A percentile compares a stretch with the other conserved stretches of the same genome.
Evolutionary conservation across 2,888 invertebrate species (phyloP).

Genomic region (Hyppa rectilinea): DNA sequence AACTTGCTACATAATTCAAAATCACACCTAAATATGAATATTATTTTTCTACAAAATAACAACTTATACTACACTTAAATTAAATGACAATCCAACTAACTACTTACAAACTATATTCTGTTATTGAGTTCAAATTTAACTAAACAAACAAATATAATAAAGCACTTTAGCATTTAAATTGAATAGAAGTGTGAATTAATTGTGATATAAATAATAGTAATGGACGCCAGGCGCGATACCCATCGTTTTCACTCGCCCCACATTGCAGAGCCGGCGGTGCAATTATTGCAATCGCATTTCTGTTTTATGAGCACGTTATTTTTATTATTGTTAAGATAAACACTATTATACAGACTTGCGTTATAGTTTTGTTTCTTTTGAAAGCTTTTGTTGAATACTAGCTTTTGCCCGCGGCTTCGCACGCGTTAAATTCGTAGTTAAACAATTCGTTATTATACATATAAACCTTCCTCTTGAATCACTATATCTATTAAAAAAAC

Average conservation of each 20-base stretch:
- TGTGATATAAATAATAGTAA: slow-evolving; percentile 38
- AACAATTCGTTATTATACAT: too few relatives aligned
- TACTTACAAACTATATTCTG: too few relatives aligned
- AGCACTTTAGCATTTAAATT: slow-evolving; percentile 17
- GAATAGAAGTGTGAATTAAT: slow-evolving; percentile 36
- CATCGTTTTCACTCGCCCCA: slow-evolving; percentile 29
- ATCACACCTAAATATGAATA: too few relatives aligned
- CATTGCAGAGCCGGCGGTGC: slow-evolving; percentile 18
- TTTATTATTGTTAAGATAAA: slow-evolving; percentile 28
- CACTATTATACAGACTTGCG: slow-evolving; percentile 12
- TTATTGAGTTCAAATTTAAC: not conserved
- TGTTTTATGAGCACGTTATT: slow-evolving; percentile 34
- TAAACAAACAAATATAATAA: not conserved
- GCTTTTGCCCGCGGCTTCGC: too few relatives aligned
- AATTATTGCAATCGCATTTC: slow-evolving; percentile 35
- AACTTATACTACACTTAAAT: too few relatives aligned
- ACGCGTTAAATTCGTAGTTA: too few relatives aligned
- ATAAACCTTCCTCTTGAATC: too few relatives aligned
- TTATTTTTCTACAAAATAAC: too few relatives aligned
- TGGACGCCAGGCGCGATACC: slow-evolving; percentile 37
- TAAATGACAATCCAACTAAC: too few relatives aligned
- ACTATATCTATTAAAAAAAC: too few relatives aligned
- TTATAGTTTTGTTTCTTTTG: slow-evolving; percentile 8
- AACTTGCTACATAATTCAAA: too few relatives aligned
- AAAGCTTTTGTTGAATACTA: too few relatives aligned